Base-by-base conservation (phyloP, 2,888 invertebrate genomes). In the Papilio gigon region DNA sequence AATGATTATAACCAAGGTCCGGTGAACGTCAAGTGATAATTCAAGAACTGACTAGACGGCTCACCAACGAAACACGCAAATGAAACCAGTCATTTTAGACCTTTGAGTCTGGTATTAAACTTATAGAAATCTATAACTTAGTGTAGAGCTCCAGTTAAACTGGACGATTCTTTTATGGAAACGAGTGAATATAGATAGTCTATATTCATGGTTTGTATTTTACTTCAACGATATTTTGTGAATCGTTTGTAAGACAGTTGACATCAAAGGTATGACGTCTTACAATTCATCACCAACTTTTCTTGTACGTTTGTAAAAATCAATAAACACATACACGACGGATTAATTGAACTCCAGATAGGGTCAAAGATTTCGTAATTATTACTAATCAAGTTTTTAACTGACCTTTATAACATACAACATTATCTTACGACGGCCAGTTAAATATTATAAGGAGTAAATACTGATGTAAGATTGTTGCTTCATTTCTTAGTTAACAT, bases 381-480 rank as follows among this genome's bases (percentile, higher is more conserved):
- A 30, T 56, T 56, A 30, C 53, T 56, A 56, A 56, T 56, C 30
- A 56, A 56, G 53, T 56, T 56, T 56, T 56, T 56, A 56, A 56
- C n/a, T 56, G 53, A 56, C 37, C 60, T 60, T 60, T 60, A 37
- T 37, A 8, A 14, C 37, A 2, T 60, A 60, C 60, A 14, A 40
- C 22, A 60, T 59, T 37, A 35, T 60, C 60, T 60, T 40, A 14
- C 62, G 33, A 44, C 58, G 44, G 42, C 44, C 1, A 44, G 44
- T 44, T 59, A 59, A 65, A 65, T 65, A 44, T 60, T 60, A 66
- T 60, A 37, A 20, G 25, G 27, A 47, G 33, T 60, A 66, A 60
- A 66, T 25, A 47, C 35, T 66, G 60, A 60, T 50, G 66, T 66
- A 66, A 66, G 60, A 47, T 64, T 50, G 37, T 60, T 50, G 53